A percentile compares a stretch with the other conserved stretches of the same genome.
phyloP scores from a whole-genome alignment of 1,140 invertebrate genomes.

The Sarcophaga bullata region DNA sequence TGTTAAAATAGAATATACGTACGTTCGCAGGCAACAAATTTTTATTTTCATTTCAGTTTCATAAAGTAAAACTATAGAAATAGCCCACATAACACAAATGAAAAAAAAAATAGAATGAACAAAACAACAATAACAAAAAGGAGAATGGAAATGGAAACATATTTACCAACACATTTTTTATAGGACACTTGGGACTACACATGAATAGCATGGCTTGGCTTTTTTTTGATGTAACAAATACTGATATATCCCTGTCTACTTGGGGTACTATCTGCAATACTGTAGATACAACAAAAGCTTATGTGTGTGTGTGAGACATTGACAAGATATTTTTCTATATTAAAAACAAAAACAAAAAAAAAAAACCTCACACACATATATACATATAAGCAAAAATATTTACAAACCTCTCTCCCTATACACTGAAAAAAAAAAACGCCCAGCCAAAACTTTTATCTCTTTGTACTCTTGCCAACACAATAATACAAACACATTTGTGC shows the following conservation, averaged over 20 bases:
- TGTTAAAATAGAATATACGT: constrained; percentile 5
- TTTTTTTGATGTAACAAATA: background rate
- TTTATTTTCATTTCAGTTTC: too few species aligned
- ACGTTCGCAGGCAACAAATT: background rate
- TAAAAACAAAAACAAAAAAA: background rate
- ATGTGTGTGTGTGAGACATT: too few species aligned
- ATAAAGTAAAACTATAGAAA: background rate
- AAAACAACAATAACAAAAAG: constrained; percentile 3
- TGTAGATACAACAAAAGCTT: too few species aligned
- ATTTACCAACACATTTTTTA: constrained; percentile 35
- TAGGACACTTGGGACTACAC: constrained; percentile 30
- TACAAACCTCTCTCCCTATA: too few species aligned
- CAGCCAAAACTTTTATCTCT: too few species aligned
- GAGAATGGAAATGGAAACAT: constrained; percentile 13
- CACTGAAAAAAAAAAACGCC: too few species aligned
- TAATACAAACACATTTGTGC: constrained; percentile 28
- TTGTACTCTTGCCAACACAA: background rate
- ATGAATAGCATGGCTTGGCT: too few species aligned
- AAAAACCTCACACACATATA: background rate
- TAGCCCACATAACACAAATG: constrained; percentile 18
- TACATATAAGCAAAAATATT: background rate
- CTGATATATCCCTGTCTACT: background rate
- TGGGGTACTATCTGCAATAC: too few species aligned
- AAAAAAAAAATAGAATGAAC: background rate
- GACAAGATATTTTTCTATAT: too few species aligned